These are phyloP conservation scores for Denticeps clupeoides DNA, from an alignment of 2,797 vertebrate species.

Conservation along the genomic window DNA sequence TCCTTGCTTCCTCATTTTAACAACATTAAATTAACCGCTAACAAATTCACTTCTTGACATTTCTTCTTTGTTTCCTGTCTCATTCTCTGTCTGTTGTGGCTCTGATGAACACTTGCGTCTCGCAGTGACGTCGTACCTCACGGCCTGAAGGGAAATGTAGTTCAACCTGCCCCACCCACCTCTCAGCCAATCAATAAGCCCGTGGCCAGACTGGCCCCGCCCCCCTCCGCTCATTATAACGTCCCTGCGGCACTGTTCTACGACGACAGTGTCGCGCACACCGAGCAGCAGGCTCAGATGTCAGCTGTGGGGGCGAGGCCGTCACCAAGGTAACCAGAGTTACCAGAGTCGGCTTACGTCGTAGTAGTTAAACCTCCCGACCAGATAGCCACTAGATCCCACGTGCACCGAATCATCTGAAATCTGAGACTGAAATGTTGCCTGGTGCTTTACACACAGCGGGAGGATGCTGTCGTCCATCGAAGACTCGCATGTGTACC, in stretches of 20 bases:
- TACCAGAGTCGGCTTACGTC: background rate
- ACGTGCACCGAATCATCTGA: background rate
- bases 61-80: background rate
- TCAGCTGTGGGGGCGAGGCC: conserved; percentile 23
- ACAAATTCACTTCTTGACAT: no score
- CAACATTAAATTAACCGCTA: background rate
- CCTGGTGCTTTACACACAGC: conserved; percentile 14
- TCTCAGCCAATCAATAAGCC: conserved; percentile 15
- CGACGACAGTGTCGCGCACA: conserved; percentile 25
- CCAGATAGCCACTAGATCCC: background rate
- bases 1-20: background rate
- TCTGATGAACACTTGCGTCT: conserved; percentile 10
- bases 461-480: conserved; percentile 50
- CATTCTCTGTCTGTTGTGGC: background rate
- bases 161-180: conserved; percentile 57
- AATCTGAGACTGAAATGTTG: background rate
- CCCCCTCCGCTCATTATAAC: conserved; percentile 32
- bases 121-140: conserved; percentile 56
- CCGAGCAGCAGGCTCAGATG: conserved; percentile 30
- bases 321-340: conserved; percentile 28
- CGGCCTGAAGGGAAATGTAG: conserved; percentile 50
- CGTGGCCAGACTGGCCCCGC: conserved; percentile 10
- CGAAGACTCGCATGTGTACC: conserved; percentile 85
- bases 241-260: conserved; percentile 33
- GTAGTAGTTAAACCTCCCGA: no score